Evolutionary conservation across 2,797 vertebrate genomes (phyloP).

Genomic region (Delichon dasypus): DNA sequence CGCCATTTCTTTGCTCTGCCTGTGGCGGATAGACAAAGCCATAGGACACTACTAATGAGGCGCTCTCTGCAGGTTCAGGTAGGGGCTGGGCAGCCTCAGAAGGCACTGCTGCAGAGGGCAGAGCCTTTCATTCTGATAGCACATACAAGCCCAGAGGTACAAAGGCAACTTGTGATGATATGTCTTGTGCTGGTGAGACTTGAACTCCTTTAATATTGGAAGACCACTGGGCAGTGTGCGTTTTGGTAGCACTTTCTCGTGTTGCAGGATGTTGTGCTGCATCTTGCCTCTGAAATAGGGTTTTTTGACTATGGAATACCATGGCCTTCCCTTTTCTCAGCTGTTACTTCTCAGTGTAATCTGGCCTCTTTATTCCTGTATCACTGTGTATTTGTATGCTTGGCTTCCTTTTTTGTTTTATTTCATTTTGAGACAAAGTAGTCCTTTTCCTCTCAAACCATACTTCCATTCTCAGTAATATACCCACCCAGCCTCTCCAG

Average conservation of each 20-base stretch:
- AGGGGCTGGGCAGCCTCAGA: background rate
- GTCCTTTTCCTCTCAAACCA: background rate
- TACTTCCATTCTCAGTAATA: background rate
- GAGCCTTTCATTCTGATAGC: background rate
- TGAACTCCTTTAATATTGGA: background rate
- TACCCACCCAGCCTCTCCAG: background rate
- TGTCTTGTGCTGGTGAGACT: background rate
- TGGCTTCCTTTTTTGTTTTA: background rate
- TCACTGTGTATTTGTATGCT: background rate
- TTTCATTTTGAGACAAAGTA: background rate
- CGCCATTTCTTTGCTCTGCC: background rate
- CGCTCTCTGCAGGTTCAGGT: background rate
- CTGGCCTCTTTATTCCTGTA: background rate
- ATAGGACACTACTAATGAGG: accelerated
- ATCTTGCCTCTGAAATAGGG: background rate
- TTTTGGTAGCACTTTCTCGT: background rate
- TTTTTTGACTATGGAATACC: background rate
- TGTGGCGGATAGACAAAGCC: background rate
- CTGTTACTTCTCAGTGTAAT: background rate
- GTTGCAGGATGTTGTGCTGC: background rate
- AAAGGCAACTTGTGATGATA: background rate
- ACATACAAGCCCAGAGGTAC: background rate
- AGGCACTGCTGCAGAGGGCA: background rate
- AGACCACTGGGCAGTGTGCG: accelerated
- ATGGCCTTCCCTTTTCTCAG: background rate